Percentiles rank a stretch among this genome's conserved stretches.
phyloP scores from a whole-genome alignment of 2,888 invertebrate genomes.

The Podabrus alpinus region DNA sequence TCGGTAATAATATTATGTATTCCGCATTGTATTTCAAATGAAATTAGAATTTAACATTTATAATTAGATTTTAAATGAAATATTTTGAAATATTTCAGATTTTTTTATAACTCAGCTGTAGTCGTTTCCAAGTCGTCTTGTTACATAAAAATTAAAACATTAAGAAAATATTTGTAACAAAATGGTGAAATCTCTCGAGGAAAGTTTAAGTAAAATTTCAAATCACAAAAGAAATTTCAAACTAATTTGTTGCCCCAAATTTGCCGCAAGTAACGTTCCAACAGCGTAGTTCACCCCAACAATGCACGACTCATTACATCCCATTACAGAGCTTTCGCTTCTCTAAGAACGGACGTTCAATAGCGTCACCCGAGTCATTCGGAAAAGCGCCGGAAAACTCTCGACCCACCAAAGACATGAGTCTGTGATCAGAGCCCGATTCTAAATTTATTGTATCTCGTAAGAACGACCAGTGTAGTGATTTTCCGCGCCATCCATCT shows the following conservation, averaged over 20 bases:
- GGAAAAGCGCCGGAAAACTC: conserved; percentile 28
- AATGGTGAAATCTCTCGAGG: conserved; percentile 5
- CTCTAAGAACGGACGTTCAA: conserved; percentile 30
- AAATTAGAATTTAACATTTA: not conserved
- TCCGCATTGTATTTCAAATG: not conserved
- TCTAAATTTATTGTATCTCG: conserved; percentile 47
- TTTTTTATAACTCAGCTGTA: not conserved
- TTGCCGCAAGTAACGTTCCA: conserved; percentile 32
- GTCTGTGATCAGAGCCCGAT: conserved; percentile 38
- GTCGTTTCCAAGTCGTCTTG: not conserved
- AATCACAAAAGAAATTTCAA: conserved; percentile 32
- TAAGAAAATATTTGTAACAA: not conserved
- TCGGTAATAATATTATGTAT: not conserved
- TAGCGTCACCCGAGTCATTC: conserved; percentile 25
- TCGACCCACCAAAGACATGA: conserved; percentile 25
- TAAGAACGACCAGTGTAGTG: conserved; percentile 48
- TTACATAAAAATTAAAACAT: not conserved
- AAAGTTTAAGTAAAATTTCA: conserved; percentile 24
- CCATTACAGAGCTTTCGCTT: conserved; percentile 29
- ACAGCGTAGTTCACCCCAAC: conserved; percentile 31
- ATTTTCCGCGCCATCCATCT: conserved; percentile 51
- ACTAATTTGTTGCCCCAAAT: conserved; percentile 32
- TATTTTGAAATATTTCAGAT: not conserved
- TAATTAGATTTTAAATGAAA: not conserved
- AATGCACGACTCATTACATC: conserved; percentile 33